Conservation (phyloP, 2,797 vertebrate genomes). For the Catharus ustulatus region DNA sequence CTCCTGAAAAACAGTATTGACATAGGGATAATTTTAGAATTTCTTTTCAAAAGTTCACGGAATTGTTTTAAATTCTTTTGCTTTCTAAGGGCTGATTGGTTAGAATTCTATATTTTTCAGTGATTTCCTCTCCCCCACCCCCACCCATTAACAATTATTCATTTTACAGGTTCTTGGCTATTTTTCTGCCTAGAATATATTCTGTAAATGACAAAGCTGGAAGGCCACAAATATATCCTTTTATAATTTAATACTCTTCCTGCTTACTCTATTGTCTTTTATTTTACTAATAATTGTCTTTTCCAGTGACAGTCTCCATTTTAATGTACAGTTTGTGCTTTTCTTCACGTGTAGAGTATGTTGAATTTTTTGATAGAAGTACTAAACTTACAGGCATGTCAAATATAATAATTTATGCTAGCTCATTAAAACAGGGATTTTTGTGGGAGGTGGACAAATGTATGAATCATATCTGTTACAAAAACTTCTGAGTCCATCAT, state of each 20-base stretch:
- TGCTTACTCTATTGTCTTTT: not conserved
- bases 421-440: not conserved
- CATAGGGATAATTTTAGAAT: not conserved
- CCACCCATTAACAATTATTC: not conserved
- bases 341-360: not conserved
- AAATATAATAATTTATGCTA: not conserved
- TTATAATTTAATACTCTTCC: not conserved
- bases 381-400: not conserved
- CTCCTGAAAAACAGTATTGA: not conserved
- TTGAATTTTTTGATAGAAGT: not conserved
- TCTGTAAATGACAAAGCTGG: not conserved
- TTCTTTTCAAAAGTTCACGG: not conserved
- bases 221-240: not conserved
- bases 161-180: not conserved
- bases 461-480: not conserved
- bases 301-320: not conserved
- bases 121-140: accelerated
- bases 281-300: not conserved
- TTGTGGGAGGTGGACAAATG: not conserved
- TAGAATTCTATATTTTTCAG: not conserved
- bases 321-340: not conserved
- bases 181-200: not conserved
- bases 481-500: not conserved
- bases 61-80: not conserved
- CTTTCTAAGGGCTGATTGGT: not conserved